A percentile compares a stretch with the other conserved stretches of the same genome.
Conservation (phyloP, 2,113 vertebrate genomes). For the Haemorhous mexicanus region DNA sequence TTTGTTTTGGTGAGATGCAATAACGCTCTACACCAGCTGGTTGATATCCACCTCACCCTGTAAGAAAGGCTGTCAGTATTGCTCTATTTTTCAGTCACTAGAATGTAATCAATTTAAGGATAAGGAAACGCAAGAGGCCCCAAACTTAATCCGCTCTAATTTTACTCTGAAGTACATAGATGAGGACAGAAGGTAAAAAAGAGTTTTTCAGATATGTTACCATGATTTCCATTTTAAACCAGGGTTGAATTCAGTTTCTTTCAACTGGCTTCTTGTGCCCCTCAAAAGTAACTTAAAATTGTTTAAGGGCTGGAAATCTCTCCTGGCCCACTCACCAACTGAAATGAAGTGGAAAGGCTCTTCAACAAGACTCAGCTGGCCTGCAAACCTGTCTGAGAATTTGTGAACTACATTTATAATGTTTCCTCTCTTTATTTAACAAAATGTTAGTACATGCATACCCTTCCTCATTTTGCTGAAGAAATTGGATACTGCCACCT, state of each 20-base stretch:
- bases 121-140: conserved; percentile 48
- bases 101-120: conserved; percentile 57
- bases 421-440: conserved; percentile 6
- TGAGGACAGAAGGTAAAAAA: neutral
- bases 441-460: neutral
- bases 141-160: conserved; percentile 26
- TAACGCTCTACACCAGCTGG: conserved; percentile 27
- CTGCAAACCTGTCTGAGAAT: conserved; percentile 45
- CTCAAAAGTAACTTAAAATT: conserved; percentile 27
- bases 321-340: conserved; percentile 25
- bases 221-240: conserved; percentile 15
- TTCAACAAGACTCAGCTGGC: conserved; percentile 53
- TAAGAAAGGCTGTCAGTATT: conserved; percentile 42
- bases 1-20: neutral
- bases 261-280: neutral
- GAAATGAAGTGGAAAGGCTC: conserved; percentile 54
- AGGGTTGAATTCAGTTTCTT: conserved; percentile 35
- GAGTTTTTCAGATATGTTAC: conserved; percentile 18
- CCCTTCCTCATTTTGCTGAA: neutral
- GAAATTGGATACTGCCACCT: neutral
- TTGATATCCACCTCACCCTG: conserved; percentile 5
- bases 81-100: conserved; percentile 54
- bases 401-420: conserved; percentile 27
- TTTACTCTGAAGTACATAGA: conserved; percentile 42
- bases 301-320: conserved; percentile 37